Evolutionary conservation across 2,888 invertebrate species (phyloP).

Genomic region (Pristionchus japonicus): DNA sequence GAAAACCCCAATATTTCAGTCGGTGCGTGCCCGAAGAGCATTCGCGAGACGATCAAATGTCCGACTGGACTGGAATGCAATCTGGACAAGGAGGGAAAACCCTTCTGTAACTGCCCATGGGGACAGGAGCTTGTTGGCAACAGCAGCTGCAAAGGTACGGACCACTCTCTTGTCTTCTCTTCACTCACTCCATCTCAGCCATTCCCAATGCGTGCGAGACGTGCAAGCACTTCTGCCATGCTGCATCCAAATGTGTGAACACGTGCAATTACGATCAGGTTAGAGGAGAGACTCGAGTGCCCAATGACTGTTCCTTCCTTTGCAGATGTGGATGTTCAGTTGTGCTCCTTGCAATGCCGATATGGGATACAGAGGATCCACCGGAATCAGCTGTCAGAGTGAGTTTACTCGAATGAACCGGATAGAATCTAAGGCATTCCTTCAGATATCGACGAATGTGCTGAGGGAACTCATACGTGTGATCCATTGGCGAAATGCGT

Average conservation of each 20-base stretch:
- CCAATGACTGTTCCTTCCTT: background rate
- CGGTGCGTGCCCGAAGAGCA: background rate
- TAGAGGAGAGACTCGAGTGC: too few species aligned
- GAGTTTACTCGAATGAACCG: background rate
- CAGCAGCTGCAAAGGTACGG: background rate
- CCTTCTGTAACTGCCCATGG: slow-evolving; percentile 36
- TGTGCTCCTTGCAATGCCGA: slow-evolving; percentile 5
- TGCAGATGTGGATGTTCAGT: slow-evolving; percentile 1
- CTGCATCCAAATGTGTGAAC: slow-evolving; percentile 38
- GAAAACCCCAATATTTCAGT: background rate
- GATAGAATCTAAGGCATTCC: background rate
- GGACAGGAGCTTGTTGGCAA: background rate
- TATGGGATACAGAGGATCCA: slow-evolving; percentile 18
- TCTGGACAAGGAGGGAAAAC: background rate
- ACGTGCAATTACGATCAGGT: background rate
- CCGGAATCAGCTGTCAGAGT: slow-evolving; percentile 1
- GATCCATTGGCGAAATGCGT: background rate
- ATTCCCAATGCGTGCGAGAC: slow-evolving; percentile 25
- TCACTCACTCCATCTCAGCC: slow-evolving; percentile 12
- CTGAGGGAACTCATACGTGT: slow-evolving; percentile 4
- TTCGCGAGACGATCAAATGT: background rate
- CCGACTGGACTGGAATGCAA: slow-evolving; percentile 20
- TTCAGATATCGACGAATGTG: slow-evolving; percentile 45
- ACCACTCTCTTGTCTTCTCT: background rate
- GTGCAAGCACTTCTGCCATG: slow-evolving; percentile 45